Percentiles rank a stretch among this genome's conserved stretches.
phyloP scores from a whole-genome alignment of 2,888 invertebrate species.

The Caenorhabditis sinica region DNA sequence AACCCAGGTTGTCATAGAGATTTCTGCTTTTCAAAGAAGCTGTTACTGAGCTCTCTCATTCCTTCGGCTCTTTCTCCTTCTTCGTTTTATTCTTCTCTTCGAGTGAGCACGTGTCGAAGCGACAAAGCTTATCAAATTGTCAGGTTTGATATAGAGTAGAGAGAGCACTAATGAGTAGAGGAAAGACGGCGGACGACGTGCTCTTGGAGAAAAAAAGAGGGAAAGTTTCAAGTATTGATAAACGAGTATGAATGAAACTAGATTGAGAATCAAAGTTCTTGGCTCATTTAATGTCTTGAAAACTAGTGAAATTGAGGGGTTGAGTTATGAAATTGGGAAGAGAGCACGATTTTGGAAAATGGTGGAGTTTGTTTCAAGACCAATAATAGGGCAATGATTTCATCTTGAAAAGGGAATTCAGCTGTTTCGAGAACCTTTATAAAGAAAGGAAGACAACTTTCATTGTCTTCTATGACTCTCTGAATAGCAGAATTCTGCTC shows the following conservation, averaged over 20 bases:
- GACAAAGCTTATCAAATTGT: slow-evolving; percentile 51
- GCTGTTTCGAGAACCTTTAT: too few species aligned
- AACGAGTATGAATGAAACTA: slow-evolving; percentile 22
- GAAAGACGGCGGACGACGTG: slow-evolving; percentile 23
- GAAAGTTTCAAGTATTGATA: background rate
- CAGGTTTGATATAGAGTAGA: slow-evolving; percentile 35
- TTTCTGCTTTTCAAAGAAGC: slow-evolving; percentile 17
- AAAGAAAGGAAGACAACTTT: too few species aligned
- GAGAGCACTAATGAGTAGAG: slow-evolving; percentile 30
- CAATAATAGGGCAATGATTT: too few species aligned
- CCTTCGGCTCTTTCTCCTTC: background rate
- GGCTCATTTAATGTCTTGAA: background rate
- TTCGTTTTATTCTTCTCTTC: background rate
- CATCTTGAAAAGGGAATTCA: too few species aligned
- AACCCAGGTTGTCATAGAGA: slow-evolving; percentile 53
- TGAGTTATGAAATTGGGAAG: background rate
- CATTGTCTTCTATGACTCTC: too few species aligned
- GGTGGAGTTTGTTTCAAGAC: background rate
- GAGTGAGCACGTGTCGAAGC: slow-evolving; percentile 25
- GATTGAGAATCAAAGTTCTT: background rate
- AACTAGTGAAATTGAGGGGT: background rate
- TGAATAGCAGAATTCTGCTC: too few species aligned
- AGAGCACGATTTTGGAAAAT: background rate
- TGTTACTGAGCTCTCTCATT: slow-evolving; percentile 23
- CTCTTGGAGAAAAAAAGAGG: slow-evolving; percentile 21